Evolutionary conservation across 2,113 vertebrate species (phyloP).

Genomic region (Loxodonta africana): DNA sequence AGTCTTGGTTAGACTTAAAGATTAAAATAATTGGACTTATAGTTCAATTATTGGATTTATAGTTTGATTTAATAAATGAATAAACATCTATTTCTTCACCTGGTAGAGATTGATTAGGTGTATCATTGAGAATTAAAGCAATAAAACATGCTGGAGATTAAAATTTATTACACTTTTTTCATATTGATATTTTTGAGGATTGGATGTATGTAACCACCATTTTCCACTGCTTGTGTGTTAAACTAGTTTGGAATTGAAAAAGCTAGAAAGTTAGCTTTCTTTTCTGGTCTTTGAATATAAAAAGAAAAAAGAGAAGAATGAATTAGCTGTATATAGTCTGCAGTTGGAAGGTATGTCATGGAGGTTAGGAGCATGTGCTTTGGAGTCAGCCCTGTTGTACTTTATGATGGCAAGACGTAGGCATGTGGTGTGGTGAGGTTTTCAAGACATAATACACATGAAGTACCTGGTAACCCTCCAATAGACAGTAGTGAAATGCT

Average conservation of each 20-base stretch:
- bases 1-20: slow-evolving; percentile 46
- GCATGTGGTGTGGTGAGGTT: background rate
- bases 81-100: background rate
- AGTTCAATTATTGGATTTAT: background rate
- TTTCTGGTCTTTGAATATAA: background rate
- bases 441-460: no score
- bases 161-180: slow-evolving; percentile 56
- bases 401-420: background rate
- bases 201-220: background rate
- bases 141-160: background rate
- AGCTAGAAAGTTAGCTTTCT: background rate
- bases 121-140: background rate
- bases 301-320: background rate
- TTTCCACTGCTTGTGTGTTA: slow-evolving; percentile 28
- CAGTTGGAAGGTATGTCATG: background rate
- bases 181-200: background rate
- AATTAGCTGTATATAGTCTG: background rate
- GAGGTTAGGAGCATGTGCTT: background rate
- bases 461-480: background rate
- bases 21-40: slow-evolving; percentile 28
- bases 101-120: background rate
- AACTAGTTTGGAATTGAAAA: slow-evolving; percentile 33
- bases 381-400: background rate
- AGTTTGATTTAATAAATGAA: slow-evolving; percentile 11
- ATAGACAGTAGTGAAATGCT: background rate